Base-by-base conservation (phyloP, 2,113 vertebrate genomes). In the Monarcha castaneiventris region DNA sequence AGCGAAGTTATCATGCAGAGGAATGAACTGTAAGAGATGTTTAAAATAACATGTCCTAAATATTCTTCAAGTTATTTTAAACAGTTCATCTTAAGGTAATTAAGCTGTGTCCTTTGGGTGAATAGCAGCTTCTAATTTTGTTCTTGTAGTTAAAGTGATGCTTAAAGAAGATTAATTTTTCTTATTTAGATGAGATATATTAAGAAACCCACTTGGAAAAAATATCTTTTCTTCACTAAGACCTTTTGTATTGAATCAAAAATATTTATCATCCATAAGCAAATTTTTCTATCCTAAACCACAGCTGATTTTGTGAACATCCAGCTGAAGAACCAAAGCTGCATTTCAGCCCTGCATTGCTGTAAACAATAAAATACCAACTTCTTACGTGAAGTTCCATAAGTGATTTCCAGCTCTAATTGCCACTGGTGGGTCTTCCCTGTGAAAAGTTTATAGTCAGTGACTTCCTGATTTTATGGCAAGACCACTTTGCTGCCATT, bases 41-140 rank as follows among this genome's bases (percentile, higher is more conserved):
- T 96, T 93, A 76, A 95, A 89, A 94, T 93, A 94, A 79, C 64
- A 72, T 79, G 87, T 46, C 73, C 92, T 96, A 94, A 72, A 88
- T 95, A 86, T 58, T 93, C 67, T 90, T 69, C 58, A 69, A 69
- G 43, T 73, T 75, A 73, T 83, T 95, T 94, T 88, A 77, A 90
- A 77, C 8, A 41, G 54, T 94, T 92, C 82, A 30, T 85, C 46
- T 80, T 92, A 80, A 90, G 63, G 79, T 95, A 94, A 96, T 97
- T 96, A 95, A 93, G 35, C 55, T 71, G 23, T 35, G 63, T 95
- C 72, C 75, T 86, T 90, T 76, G 63, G 51, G 30, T 88, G 33
- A 94, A 44, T 56, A 82, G 58, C 80, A 79, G 23, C 44, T 93
- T 91, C 58, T 89, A n/a, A 75, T 87, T 93, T 89, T 0, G 3